A percentile compares a stretch with the other conserved stretches of the same genome.
Conservation (phyloP, 2,797 vertebrate species). For the Falco concolor region DNA sequence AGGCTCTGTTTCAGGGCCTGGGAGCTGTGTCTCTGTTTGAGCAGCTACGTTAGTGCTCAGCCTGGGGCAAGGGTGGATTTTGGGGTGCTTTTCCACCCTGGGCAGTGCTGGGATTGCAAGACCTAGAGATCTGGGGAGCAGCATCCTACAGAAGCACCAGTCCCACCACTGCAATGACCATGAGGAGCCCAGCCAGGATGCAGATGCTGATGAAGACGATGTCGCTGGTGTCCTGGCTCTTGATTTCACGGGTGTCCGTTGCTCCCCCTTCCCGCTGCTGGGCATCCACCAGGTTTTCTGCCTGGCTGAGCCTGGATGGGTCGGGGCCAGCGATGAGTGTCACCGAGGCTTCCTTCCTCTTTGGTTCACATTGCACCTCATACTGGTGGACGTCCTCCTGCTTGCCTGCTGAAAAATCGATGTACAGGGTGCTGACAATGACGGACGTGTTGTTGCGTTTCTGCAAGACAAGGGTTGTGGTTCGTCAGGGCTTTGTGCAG, state of each 20-base stretch:
- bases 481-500: neutral
- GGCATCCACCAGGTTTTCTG: conserved; percentile 74
- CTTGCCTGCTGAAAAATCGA: conserved; percentile 79
- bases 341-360: conserved; percentile 85
- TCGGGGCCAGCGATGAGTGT: conserved; percentile 82
- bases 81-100: neutral
- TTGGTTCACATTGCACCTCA: conserved; percentile 89
- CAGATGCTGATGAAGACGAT: conserved; percentile 95
- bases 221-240: conserved; percentile 87
- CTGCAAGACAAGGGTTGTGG: conserved; percentile 67
- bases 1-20: neutral
- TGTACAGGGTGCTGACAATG: conserved; percentile 90
- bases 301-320: conserved; percentile 75
- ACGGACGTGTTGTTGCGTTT: conserved; percentile 87
- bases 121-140: neutral
- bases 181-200: conserved; percentile 92
- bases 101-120: neutral
- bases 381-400: conserved; percentile 84
- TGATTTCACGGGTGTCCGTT: neutral
- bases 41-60: neutral
- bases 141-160: conserved; percentile 84
- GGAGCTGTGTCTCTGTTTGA: neutral
- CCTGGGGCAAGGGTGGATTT: neutral
- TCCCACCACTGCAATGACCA: conserved; percentile 92
- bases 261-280: conserved; percentile 27